phyloP scores from a whole-genome alignment of 2,113 vertebrate species.

The Pseudolaguvia tuberculata region DNA sequence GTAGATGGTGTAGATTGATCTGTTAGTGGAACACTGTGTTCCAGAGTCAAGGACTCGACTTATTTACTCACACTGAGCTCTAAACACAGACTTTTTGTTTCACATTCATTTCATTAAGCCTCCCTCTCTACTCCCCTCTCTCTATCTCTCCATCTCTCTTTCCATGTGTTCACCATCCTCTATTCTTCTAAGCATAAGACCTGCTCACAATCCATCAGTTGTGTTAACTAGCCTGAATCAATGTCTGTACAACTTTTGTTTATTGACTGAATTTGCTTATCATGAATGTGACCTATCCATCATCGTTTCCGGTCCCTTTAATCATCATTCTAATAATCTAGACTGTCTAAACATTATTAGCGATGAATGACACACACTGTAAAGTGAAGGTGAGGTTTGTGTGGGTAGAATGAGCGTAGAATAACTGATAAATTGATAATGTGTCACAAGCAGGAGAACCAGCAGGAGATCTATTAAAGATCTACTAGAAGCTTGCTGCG shows the following conservation, averaged over 20 bases:
- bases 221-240: slow-evolving; percentile 81
- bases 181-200: neutral
- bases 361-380: slow-evolving; percentile 30
- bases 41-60: slow-evolving; percentile 54
- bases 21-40: slow-evolving; percentile 22
- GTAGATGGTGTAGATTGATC: neutral
- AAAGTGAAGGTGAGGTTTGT: slow-evolving; percentile 19
- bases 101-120: slow-evolving; percentile 1
- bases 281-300: slow-evolving; percentile 84
- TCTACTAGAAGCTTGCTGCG: slow-evolving; percentile 34
- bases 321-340: too few relatives aligned
- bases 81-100: neutral
- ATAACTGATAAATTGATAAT: slow-evolving; percentile 65
- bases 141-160: slow-evolving; percentile 61
- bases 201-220: slow-evolving; percentile 50
- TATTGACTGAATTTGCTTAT: slow-evolving; percentile 89
- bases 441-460: slow-evolving; percentile 59
- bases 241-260: slow-evolving; percentile 84
- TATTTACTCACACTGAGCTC: neutral
- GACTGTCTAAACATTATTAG: slow-evolving; percentile 15
- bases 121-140: slow-evolving; percentile 42
- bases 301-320: slow-evolving; percentile 64
- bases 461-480: slow-evolving; percentile 66
- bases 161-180: slow-evolving; percentile 54
- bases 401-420: slow-evolving; percentile 48